phyloP scores from a whole-genome alignment of 2,113 vertebrate species.

The Sinocyclocheilus grahami region DNA sequence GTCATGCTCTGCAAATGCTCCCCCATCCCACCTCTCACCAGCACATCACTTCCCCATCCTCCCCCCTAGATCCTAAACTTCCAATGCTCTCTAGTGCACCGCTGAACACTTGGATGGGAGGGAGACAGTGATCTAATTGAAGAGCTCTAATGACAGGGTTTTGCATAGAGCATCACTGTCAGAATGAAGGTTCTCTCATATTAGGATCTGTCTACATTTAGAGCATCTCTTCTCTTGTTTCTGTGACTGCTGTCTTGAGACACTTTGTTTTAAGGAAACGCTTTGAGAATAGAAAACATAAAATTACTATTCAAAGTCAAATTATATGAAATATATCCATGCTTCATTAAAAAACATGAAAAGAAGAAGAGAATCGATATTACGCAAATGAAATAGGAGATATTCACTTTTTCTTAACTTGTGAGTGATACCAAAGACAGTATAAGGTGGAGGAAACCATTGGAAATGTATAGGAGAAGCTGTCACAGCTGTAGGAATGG shows the following conservation, averaged over 20 bases:
- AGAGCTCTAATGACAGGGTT: slow-evolving; percentile 75
- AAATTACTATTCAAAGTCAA: background rate
- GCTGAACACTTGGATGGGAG: slow-evolving; percentile 54
- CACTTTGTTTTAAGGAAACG: slow-evolving; percentile 5
- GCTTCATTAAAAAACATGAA: background rate
- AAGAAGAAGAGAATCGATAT: background rate
- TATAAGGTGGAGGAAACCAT: background rate
- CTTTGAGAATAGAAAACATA: background rate
- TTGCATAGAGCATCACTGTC: slow-evolving; percentile 68
- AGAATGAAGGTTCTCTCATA: slow-evolving; percentile 65
- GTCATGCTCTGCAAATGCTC: slow-evolving; percentile 54
- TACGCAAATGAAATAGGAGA: background rate
- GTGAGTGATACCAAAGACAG: background rate
- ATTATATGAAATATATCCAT: background rate
- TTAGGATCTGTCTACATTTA: slow-evolving; percentile 39
- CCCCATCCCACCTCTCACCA: slow-evolving; percentile 36
- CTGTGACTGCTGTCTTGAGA: slow-evolving; percentile 24
- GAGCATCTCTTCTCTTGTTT: slow-evolving; percentile 14
- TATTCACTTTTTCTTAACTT: background rate
- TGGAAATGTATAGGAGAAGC: background rate
- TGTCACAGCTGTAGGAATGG: background rate
- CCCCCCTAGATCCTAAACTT: slow-evolving; percentile 10
- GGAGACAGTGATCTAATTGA: slow-evolving; percentile 74
- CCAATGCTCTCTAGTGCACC: background rate
- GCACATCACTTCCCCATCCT: slow-evolving; percentile 36